Evolutionary conservation across 2,888 invertebrate genomes (phyloP), one percentile per base, ranked within the genome.

Genomic region (Diogma glabrata): DNA sequence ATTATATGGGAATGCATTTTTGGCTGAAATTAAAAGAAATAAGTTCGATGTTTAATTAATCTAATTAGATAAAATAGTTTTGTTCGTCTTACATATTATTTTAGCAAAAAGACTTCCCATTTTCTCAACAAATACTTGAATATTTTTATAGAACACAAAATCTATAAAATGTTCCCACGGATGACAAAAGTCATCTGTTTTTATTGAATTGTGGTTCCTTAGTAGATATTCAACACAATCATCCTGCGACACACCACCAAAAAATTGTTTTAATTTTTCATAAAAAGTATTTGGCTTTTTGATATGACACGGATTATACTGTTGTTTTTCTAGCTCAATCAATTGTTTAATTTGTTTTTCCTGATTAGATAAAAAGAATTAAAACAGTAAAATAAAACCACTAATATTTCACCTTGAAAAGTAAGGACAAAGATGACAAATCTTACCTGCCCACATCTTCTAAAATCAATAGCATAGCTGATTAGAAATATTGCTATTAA

Each of bases 1-100:
- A 10, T 46, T 46, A 12, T 46, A 46, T 2, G 46, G 46, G 24
- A 46, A 46, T 12, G 46, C n/a, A n/a, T n/a, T n/a, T n/a, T n/a
- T n/a, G n/a, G n/a, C n/a, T n/a, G n/a, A n/a, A n/a, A n/a, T n/a
- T n/a, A n/a, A n/a, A n/a, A n/a, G n/a, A n/a, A n/a, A n/a, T n/a
- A n/a, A n/a, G n/a, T n/a, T n/a, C n/a, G n/a, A n/a, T n/a, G n/a
- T n/a, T n/a, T n/a, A n/a, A n/a, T n/a, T n/a, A n/a, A n/a, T n/a
- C n/a, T n/a, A n/a, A n/a, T n/a, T n/a, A n/a, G n/a, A n/a, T n/a
- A n/a, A n/a, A n/a, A n/a, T n/a, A n/a, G n/a, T n/a, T n/a, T n/a
- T n/a, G n/a, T n/a, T 16, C 2, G 24, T 26, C 3, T 26, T 16
- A 8, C 23, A 5, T 16, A 26, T 26, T 2, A 46, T 24, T 5